phyloP scores from a whole-genome alignment of 2,888 invertebrate genomes.

The Drosophila nr. fundita region DNA sequence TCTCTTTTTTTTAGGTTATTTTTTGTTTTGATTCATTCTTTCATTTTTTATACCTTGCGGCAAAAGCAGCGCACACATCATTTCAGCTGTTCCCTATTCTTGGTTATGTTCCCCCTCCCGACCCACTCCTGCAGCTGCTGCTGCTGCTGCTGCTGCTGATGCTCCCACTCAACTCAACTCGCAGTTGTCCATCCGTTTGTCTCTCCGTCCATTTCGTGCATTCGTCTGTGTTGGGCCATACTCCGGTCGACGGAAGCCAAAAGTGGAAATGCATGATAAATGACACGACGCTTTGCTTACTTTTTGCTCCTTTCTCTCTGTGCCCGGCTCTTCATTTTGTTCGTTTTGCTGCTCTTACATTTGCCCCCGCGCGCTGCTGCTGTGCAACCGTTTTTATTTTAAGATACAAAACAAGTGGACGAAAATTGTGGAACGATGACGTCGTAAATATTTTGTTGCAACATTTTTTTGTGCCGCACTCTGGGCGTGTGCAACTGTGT shows the following conservation, averaged over 20 bases:
- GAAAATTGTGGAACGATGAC: constrained; percentile 78
- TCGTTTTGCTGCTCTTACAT: constrained; percentile 7
- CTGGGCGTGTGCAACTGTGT: constrained; percentile 5
- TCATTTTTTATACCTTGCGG: constrained; percentile 40
- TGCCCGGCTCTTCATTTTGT: constrained; percentile 2
- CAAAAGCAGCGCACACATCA: constrained; percentile 47
- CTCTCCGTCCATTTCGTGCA: constrained; percentile 51
- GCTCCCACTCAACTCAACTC: constrained; percentile 18
- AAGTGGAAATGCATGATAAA: constrained; percentile 81
- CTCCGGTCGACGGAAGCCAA: constrained; percentile 77
- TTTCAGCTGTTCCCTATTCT: constrained; percentile 37
- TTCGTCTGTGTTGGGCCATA: constrained; percentile 66
- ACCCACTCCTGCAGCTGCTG: neutral
- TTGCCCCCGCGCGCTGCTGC: constrained; percentile 18
- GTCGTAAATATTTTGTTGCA: constrained; percentile 80
- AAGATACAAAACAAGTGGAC: constrained; percentile 60
- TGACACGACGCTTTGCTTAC: constrained; percentile 71
- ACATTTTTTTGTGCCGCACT: constrained; percentile 45
- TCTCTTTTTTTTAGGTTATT: constrained; percentile 6
- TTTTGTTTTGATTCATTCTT: constrained; percentile 17
- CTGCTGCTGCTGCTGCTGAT: neutral
- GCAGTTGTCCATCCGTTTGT: constrained; percentile 33
- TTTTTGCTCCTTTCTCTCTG: constrained; percentile 22
- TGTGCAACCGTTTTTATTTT: constrained; percentile 51
- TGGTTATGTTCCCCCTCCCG: constrained; percentile 6